Percentiles rank a stretch among this genome's conserved stretches.
These are phyloP conservation scores for Toxotes chatareus DNA, from an alignment of 2,113 vertebrate species.

Conservation along the genomic window DNA sequence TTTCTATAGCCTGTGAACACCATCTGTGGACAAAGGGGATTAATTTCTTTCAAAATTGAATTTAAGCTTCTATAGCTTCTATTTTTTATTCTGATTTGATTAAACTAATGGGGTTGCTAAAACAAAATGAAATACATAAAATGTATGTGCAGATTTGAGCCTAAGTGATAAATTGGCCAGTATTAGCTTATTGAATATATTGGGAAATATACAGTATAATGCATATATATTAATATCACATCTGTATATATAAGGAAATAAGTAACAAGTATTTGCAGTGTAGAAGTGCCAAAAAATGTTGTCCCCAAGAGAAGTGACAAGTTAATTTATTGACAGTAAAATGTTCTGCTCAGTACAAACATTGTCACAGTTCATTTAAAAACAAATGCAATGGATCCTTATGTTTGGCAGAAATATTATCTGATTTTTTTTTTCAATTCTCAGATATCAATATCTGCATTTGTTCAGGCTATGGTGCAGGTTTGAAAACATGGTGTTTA, in stretches of 20 bases:
- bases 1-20: slow-evolving; percentile 73
- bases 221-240: neutral
- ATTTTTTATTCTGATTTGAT: no score
- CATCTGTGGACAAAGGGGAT: slow-evolving; percentile 61
- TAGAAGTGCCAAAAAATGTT: neutral
- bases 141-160: neutral
- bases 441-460: neutral
- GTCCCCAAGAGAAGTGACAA: no score
- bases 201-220: neutral
- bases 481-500: neutral
- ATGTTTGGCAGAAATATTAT: no score
- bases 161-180: neutral
- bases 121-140: neutral
- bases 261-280: neutral
- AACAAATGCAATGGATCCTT: no score
- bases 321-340: no score
- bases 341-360: no score
- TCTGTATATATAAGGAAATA: neutral
- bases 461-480: neutral
- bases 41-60: no score
- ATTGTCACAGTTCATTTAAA: no score
- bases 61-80: no score
- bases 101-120: no score
- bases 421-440: neutral
- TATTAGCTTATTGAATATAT: neutral